Evolutionary conservation across 2,888 invertebrate genomes (phyloP).

Genomic region (Rotaria socialis): DNA sequence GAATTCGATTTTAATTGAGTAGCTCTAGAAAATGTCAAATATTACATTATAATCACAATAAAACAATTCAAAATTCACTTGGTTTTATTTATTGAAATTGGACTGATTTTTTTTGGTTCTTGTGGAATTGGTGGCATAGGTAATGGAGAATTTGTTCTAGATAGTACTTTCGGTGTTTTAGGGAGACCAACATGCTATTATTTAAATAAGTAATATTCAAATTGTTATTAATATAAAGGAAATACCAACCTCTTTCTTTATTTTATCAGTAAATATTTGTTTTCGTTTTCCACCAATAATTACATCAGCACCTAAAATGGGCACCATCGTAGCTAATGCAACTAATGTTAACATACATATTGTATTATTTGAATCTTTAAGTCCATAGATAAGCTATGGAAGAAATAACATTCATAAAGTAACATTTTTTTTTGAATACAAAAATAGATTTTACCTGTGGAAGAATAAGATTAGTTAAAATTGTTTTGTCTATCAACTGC

Average conservation of each 20-base stretch:
- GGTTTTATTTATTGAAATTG: not conserved
- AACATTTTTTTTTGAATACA: not conserved
- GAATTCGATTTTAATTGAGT: not conserved
- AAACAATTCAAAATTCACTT: not conserved
- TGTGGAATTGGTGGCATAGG: not conserved
- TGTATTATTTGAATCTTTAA: conserved; percentile 42
- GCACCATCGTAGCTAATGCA: conserved; percentile 40
- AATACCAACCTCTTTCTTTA: not conserved
- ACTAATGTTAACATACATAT: conserved; percentile 42
- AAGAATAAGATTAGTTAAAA: conserved; percentile 36
- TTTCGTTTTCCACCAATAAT: conserved; percentile 40
- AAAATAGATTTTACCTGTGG: conserved; percentile 35
- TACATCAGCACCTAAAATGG: conserved; percentile 36
- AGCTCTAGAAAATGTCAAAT: not conserved
- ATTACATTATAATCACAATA: not conserved
- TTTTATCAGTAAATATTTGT: conserved; percentile 14
- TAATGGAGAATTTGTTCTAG: not conserved
- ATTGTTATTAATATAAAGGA: not conserved
- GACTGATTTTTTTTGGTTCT: not conserved
- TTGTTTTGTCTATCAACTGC: conserved; percentile 36
- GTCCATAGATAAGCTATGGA: conserved; percentile 30
- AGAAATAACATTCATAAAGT: not conserved
- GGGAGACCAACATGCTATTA: not conserved
- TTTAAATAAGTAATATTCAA: not conserved
- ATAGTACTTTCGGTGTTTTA: not conserved